Evolutionary conservation across 2,797 vertebrate genomes (phyloP), one percentile per base, ranked within the genome.

Genomic region (Melanotaenia trifasciata): DNA sequence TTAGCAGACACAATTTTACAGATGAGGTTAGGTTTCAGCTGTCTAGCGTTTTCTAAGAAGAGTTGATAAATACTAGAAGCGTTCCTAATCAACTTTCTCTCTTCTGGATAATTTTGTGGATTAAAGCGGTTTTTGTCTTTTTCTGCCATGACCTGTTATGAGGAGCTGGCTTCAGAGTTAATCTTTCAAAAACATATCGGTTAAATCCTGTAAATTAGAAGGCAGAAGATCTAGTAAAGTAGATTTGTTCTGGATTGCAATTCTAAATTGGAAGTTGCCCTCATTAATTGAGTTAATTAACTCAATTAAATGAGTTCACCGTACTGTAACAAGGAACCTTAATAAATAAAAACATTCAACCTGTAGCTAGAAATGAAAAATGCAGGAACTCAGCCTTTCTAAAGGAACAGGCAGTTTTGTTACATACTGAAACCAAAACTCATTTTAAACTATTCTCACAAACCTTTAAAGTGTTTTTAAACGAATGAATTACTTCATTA

Each of bases 11-110:
- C 43, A 78, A 43, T 66, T 68, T 40, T 77, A 80, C 67, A 67
- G 38, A 71, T 64, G 54, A 65, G 53, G 83, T 83, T 63, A 74
- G 45, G 26, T 74, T 45, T 67, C 36, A 72, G 58, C 70, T 78
- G 76, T 79, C 66, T 64, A 2, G 38, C 54, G 60, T 58, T 70
- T 60, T 14, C 18, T 71, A 67, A 74, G 14, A 69, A 20, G 72
- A 24, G 10, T 11, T 22, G n/a, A n/a, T 24, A 11, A 11, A 10
- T 8, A 24, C 47, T 63, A 59, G 50, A 75, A 54, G 43, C 58
- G 53, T 3, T 18, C 28, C 38, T 33, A 45, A 71, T 72, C 35
- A 80, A 58, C 45, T 63, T 35, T 69, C 24, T 58, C 5, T 53
- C 40, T 53, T 58, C 35, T 36, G 59, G 62, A 58, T 43, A 18